Conservation (phyloP, 2,113 vertebrate species). For the Cynoglossus semilaevis region DNA sequence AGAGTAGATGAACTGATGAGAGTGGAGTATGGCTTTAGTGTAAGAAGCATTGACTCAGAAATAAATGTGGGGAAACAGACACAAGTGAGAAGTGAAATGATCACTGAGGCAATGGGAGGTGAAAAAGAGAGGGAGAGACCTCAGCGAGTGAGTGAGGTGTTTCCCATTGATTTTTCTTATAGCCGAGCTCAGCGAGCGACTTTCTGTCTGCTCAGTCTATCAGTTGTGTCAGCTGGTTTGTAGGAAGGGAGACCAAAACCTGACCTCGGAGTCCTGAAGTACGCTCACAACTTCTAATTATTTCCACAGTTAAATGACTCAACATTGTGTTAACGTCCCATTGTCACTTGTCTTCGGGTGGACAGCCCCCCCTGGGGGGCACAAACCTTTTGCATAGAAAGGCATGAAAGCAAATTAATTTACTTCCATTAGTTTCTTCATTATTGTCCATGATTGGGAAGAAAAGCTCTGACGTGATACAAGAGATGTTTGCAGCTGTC, state of each 20-base stretch:
- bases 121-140: background rate
- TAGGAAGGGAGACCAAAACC: constrained; percentile 7
- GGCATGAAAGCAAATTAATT: no score
- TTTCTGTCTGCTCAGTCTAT: constrained; percentile 12
- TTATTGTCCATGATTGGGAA: no score
- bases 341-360: no score
- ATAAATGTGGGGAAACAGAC: background rate
- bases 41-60: constrained; percentile 6
- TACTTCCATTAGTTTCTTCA: no score
- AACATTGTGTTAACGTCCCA: no score
- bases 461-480: no score
- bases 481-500: no score
- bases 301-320: no score
- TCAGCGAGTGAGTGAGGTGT: constrained; percentile 18
- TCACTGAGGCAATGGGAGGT: background rate
- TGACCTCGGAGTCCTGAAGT: background rate
- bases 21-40: constrained; percentile 2
- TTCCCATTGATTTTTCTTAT: constrained; percentile 46
- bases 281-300: no score
- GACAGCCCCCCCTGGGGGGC: no score
- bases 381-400: no score
- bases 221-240: constrained; percentile 39
- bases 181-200: constrained; percentile 29
- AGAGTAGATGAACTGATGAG: background rate
- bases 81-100: background rate